These are phyloP conservation scores for Muraenolepis orangiensis DNA, from an alignment of 2,797 vertebrate species.

Conservation along the genomic window DNA sequence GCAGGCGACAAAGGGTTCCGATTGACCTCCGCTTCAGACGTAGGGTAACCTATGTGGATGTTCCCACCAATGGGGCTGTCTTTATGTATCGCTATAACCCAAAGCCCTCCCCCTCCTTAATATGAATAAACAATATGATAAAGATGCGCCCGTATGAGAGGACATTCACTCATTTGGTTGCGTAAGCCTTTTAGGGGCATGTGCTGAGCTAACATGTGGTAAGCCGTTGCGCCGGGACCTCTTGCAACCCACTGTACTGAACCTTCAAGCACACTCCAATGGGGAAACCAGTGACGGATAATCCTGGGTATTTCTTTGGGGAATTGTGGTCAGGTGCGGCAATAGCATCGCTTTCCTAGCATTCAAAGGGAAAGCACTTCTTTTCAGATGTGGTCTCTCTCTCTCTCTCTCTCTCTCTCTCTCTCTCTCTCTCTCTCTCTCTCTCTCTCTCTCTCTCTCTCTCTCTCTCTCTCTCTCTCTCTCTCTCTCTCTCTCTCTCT, in stretches of 20 bases:
- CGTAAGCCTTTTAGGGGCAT: neutral
- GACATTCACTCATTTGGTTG: neutral
- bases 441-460: no score
- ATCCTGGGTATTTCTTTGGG: neutral
- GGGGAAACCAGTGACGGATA: neutral
- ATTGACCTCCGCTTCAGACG: constrained; percentile 58
- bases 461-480: no score
- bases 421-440: no score
- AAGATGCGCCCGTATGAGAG: neutral
- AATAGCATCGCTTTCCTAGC: neutral
- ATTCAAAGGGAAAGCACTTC: neutral
- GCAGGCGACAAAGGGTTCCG: constrained; percentile 50
- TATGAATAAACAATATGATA: neutral
- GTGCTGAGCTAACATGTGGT: neutral
- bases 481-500: no score
- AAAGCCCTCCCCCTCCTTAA: neutral
- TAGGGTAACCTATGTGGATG: constrained; percentile 39
- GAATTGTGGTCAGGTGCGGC: neutral
- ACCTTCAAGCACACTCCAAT: neutral
- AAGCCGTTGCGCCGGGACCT: neutral
- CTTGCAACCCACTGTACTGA: neutral
- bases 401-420: no score
- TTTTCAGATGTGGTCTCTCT: neutral
- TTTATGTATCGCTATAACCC: neutral
- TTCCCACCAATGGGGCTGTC: neutral